Conservation (phyloP, 2,888 invertebrate genomes). For the Lumbricus terrestris region DNA sequence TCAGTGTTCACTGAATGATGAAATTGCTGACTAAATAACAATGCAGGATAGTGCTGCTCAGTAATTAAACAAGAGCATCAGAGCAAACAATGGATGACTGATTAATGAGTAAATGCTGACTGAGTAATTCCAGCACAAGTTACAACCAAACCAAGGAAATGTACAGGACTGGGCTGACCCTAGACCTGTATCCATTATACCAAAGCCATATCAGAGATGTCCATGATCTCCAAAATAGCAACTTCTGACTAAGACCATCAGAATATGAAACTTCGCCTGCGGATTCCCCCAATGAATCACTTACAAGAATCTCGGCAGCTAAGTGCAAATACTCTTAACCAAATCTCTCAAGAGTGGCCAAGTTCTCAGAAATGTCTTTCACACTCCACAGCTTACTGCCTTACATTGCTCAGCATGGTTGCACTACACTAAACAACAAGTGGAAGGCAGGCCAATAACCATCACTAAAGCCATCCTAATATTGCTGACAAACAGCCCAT, state of each 20-base stretch:
- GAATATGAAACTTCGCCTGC: neutral
- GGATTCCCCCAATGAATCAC: neutral
- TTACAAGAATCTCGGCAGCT: neutral
- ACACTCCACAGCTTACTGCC: neutral
- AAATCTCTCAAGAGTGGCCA: neutral
- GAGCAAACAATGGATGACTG: too few species aligned
- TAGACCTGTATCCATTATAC: too few species aligned
- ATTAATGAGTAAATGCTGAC: too few species aligned
- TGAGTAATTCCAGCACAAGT: too few species aligned
- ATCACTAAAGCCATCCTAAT: neutral
- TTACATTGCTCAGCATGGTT: neutral
- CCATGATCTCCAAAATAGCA: too few species aligned
- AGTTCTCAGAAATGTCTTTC: neutral
- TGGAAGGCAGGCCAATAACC: neutral
- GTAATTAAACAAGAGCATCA: too few species aligned
- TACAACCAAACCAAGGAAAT: too few species aligned
- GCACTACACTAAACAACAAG: neutral
- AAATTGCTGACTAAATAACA: too few species aligned
- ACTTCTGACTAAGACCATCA: neutral
- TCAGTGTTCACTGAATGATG: too few species aligned
- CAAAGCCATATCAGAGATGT: too few species aligned
- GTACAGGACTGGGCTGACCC: too few species aligned
- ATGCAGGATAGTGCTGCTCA: too few species aligned
- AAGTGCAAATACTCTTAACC: neutral
- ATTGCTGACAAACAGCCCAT: neutral